Evolutionary conservation across 2,797 vertebrate genomes (phyloP), one percentile per base, ranked within the genome.

Genomic region (Antrozous pallidus): DNA sequence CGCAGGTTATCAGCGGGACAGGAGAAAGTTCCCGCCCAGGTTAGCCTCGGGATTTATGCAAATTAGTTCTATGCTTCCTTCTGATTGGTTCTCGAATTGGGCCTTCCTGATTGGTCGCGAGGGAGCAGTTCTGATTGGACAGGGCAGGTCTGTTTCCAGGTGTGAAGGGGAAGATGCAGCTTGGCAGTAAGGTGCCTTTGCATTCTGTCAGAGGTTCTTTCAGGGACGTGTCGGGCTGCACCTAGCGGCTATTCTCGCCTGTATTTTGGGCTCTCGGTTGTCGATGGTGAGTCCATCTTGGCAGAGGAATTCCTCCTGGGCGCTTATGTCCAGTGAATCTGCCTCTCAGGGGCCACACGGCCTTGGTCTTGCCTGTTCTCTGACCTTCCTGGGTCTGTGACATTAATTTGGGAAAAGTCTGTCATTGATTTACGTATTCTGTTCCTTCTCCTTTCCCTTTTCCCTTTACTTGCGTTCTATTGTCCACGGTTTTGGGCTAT

Each of bases 151-250:
- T 26, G 40, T 47, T 12, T 26, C 58, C 16, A 6, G 13, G 40
- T 10, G 12, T 8, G n/a, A 77, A 16, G 47, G 0, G 74, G n/a
- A 54, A 77, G 47, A 26, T 16, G 58, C 28, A 31, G 58, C 1
- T 31, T 58, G 54, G 58, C 28, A 28, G 58, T 28, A 61, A 61
- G 28, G 11, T 12, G 26, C 24, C 56, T 28, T 5, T 0, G 28
- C 0, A 12, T 4, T 33, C 56, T 0, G 8, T 26, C 40, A 2
- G 31, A 33, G 40, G 0, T 47, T n/a, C 31, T 11, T 33, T 20
- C 12, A 0, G 6, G 12, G n/a, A 7, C 11, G 0, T 31, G 5
- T 31, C 26, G 28, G 58, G 58, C 61, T 63, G 42, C 61, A 17
- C 42, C 16, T 22, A 12, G 40, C 40, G 20, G 31, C 79, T 26